These are phyloP conservation scores for Nycticryphes semicollaris DNA, from an alignment of 2,113 vertebrate genomes.

Conservation along the genomic window DNA sequence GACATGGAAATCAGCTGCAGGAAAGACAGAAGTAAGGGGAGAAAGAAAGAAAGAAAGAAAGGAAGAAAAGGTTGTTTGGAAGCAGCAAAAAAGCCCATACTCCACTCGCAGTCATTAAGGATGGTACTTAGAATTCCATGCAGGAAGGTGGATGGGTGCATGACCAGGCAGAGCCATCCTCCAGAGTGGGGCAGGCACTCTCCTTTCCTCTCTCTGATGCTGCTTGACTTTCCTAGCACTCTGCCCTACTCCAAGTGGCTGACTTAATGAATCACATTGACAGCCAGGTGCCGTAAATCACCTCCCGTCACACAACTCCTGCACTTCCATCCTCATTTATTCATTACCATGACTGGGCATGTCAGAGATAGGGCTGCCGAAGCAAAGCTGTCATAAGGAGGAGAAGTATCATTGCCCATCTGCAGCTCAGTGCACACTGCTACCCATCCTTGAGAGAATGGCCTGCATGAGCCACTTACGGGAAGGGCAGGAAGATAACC, in stretches of 20 bases:
- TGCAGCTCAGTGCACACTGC: fast-evolving
- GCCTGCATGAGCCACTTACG: neutral
- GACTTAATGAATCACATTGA: neutral
- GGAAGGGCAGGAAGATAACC: neutral
- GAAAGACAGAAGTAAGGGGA: neutral
- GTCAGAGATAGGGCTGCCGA: neutral
- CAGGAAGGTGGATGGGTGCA: neutral
- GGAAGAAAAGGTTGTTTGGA: neutral
- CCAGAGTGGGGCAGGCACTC: neutral
- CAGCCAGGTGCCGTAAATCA: neutral
- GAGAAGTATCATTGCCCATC: neutral
- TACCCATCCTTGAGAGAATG: neutral
- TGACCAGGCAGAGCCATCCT: neutral
- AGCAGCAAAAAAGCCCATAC: neutral
- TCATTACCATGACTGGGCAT: neutral
- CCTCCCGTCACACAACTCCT: neutral
- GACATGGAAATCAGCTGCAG: neutral
- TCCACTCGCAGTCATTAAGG: neutral
- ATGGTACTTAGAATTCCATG: neutral
- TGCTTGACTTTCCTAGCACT: neutral
- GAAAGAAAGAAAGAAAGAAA: neutral
- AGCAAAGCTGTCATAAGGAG: neutral
- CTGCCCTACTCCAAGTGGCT: neutral
- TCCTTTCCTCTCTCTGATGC: neutral
- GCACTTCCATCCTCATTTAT: neutral